Base-by-base conservation (phyloP, 2,113 vertebrate species). In the Orcinus orca region DNA sequence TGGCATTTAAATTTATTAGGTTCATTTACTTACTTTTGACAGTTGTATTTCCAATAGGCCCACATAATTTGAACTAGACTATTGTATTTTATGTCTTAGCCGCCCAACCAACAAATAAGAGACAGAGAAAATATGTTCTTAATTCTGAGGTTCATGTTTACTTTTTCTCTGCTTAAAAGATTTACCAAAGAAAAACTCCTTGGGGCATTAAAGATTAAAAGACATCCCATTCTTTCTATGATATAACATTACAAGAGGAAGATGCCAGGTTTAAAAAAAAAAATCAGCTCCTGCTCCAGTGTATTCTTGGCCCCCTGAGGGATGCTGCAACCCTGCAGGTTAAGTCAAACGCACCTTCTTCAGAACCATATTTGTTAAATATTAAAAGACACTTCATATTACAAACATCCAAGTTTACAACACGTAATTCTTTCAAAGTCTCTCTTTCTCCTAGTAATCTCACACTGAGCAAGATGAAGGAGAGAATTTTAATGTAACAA, bases 401-500 rank as follows among this genome's bases (percentile, higher is more conserved):
- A 92, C 89, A 81, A 95, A 93, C 68, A 55, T 47, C 70, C 53
- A 63, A 81, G 88, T 90, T 96, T 25, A 76, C 62, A 55, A 89
- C 26, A 15, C 83, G 18, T 5, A 97, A 89, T 95, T 62, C 62
- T 95, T 88, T 70, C 33, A 85, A 63, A 90, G 91, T 26, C 36
- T 44, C 73, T 55, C 84, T 77, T 88, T 94, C 87, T 96, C 84
- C 41, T 80, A 13, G 10, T 94, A 70, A 96, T 97, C 88, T 97
- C 94, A 88, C 93, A 74, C 33, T 38, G 15, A 97, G 92, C 97
- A 97, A 98, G 97, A 89, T 96, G 97, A 97, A 93, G 96, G 81
- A 93, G 92, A 86, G 93, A 80, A 96, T 93, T 97, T 98, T 98
- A 98, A 96, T 97, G 95, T 97, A 98, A 98, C 98, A 98, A 99